Conservation (phyloP, 2,113 vertebrate genomes). For the Pyrgilauda ruficollis region DNA sequence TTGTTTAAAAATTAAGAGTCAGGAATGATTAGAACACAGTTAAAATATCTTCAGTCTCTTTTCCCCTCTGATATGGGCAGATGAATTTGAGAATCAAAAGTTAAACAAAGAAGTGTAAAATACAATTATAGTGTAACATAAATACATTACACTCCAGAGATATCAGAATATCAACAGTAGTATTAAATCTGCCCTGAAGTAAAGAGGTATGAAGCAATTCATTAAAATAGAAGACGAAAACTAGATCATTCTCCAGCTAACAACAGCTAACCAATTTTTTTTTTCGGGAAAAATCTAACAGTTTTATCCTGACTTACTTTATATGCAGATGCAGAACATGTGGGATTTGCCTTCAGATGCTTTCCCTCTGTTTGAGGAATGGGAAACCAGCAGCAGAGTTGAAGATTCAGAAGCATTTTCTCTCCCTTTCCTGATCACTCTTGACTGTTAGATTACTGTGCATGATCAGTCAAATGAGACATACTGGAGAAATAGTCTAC, state of each 20-base stretch:
- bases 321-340: neutral
- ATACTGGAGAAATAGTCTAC: neutral
- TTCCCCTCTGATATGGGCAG: constrained; percentile 34
- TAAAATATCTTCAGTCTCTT: constrained; percentile 56
- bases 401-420: neutral
- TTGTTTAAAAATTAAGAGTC: constrained; percentile 59
- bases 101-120: constrained; percentile 58
- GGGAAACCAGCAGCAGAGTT: neutral
- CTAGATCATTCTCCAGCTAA: constrained; percentile 26
- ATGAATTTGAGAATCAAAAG: constrained; percentile 50
- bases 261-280: neutral
- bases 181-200: constrained; percentile 54
- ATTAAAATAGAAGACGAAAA: constrained; percentile 26
- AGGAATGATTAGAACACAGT: constrained; percentile 26
- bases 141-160: constrained; percentile 61
- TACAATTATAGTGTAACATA: constrained; percentile 55
- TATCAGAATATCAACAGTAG: constrained; percentile 46
- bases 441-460: neutral
- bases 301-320: neutral
- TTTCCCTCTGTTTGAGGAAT: neutral
- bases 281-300: neutral
- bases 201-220: constrained; percentile 58
- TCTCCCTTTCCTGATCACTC: neutral
- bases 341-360: neutral
- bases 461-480: neutral